phyloP scores from a whole-genome alignment of 2,113 vertebrate species.

The Oryzias melastigma region DNA sequence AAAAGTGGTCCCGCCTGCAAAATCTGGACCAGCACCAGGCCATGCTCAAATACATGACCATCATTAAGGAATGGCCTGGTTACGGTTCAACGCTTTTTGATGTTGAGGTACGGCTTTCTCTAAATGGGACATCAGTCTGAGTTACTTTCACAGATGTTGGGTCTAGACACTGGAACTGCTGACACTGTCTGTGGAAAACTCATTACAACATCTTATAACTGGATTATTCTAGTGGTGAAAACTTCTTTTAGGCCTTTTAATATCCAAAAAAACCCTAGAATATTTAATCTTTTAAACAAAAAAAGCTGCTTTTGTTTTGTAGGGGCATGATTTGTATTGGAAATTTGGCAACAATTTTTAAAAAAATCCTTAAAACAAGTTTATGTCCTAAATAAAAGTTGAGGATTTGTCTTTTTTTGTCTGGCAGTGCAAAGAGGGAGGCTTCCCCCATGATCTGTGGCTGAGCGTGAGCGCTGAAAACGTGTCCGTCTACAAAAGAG shows the following conservation, averaged over 20 bases:
- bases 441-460: slow-evolving; percentile 90
- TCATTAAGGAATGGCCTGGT: slow-evolving; percentile 90
- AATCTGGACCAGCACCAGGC: slow-evolving; percentile 88
- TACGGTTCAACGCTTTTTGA: slow-evolving; percentile 93
- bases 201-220: no score
- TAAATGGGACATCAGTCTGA: not conserved
- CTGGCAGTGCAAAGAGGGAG: slow-evolving; percentile 86
- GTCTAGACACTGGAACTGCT: no score
- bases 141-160: not conserved
- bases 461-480: slow-evolving; percentile 87
- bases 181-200: no score
- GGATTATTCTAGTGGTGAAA: no score
- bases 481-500: slow-evolving; percentile 86
- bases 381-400: not conserved
- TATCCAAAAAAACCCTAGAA: no score
- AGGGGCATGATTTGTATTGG: no score
- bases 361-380: no score
- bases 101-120: slow-evolving; percentile 81
- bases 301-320: no score
- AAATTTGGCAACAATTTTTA: no score
- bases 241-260: no score
- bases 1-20: slow-evolving; percentile 87
- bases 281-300: no score
- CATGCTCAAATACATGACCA: slow-evolving; percentile 90
- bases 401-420: slow-evolving; percentile 8